A percentile compares a stretch with the other conserved stretches of the same genome.
phyloP scores from a whole-genome alignment of 2,113 vertebrate species.

The Atrichornis clamosus region DNA sequence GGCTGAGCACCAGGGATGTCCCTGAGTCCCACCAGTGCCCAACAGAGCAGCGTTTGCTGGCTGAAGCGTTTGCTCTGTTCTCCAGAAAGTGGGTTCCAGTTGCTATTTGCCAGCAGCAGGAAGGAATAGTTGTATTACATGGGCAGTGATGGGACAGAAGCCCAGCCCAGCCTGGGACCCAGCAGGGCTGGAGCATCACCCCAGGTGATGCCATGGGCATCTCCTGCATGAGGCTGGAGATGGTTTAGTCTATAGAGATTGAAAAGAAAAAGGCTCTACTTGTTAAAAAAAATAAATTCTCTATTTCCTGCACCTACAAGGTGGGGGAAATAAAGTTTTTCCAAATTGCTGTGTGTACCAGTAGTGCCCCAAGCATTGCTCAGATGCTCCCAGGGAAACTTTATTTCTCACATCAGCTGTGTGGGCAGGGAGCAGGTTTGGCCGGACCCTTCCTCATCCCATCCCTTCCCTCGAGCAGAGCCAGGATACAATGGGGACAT shows the following conservation, averaged over 20 bases:
- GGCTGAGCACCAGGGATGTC: neutral
- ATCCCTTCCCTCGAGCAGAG: neutral
- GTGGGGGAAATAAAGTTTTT: neutral
- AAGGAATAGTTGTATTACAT: neutral
- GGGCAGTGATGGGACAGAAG: neutral
- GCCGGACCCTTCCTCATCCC: neutral
- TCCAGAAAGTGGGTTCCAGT: neutral
- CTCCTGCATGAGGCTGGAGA: neutral
- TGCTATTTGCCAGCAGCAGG: neutral
- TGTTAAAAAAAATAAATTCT: neutral
- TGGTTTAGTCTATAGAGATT: neutral
- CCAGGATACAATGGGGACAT: neutral
- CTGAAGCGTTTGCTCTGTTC: neutral
- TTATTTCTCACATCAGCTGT: neutral
- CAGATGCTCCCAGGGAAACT: neutral
- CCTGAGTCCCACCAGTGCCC: neutral
- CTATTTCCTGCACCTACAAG: neutral
- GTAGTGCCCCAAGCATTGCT: neutral
- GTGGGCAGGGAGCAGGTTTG: neutral
- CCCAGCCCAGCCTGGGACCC: neutral
- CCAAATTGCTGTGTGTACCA: neutral
- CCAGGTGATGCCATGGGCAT: neutral
- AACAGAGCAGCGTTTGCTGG: rapidly evolving
- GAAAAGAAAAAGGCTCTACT: neutral
- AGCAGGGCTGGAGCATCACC: neutral